A percentile compares a stretch with the other conserved stretches of the same genome.
Conservation (phyloP, 2,113 vertebrate genomes). For the Orientallactaga bullata region DNA sequence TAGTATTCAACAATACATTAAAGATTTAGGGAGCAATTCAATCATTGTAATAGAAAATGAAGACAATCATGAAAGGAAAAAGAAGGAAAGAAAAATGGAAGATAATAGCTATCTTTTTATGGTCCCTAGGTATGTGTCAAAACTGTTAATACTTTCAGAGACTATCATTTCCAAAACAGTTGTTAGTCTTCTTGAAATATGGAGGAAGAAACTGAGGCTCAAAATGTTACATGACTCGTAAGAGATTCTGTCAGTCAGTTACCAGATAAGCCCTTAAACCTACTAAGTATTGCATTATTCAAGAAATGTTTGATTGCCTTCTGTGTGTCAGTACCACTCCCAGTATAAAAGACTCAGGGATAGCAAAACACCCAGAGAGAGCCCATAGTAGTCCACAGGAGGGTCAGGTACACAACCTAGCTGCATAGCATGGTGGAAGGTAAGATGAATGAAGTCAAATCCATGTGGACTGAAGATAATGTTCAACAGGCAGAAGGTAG, state of each 20-base stretch:
- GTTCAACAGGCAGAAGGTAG: background rate
- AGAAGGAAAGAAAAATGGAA: background rate
- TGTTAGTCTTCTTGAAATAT: background rate
- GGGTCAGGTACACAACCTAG: background rate
- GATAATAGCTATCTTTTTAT: background rate
- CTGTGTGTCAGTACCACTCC: background rate
- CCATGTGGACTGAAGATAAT: background rate
- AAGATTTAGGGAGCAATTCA: constrained; percentile 64
- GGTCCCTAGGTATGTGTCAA: background rate
- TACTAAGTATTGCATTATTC: background rate
- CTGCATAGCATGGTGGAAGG: background rate
- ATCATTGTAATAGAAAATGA: constrained; percentile 65
- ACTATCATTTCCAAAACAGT: background rate
- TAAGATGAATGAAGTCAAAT: background rate
- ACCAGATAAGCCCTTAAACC: background rate
- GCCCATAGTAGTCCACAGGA: background rate
- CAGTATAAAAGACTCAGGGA: background rate
- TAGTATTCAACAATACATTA: constrained; percentile 74
- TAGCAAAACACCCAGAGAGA: constrained; percentile 12
- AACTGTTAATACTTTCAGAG: background rate
- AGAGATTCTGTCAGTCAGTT: background rate
- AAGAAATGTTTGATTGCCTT: background rate
- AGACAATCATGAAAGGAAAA: background rate
- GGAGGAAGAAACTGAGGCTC: background rate
- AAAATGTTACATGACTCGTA: background rate